Evolutionary conservation across 2,797 vertebrate species (phyloP).

Genomic region (Adrianichthys oophorus): DNA sequence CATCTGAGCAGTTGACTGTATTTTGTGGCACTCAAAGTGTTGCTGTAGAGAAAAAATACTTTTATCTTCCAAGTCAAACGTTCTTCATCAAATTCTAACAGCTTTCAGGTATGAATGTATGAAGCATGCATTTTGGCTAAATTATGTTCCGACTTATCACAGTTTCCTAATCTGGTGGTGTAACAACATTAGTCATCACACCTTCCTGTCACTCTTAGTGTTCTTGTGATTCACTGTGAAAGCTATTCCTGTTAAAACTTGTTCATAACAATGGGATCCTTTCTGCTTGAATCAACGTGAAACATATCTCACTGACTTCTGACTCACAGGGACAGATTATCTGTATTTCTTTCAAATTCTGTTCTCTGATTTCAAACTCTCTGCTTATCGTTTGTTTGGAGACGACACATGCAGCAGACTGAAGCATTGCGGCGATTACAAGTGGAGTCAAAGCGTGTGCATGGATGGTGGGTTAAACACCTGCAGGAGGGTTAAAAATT

Average conservation of each 20-base stretch:
- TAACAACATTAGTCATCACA: constrained; percentile 13
- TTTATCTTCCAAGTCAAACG: constrained; percentile 41
- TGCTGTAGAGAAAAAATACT: constrained; percentile 27
- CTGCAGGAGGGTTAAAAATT: constrained; percentile 15
- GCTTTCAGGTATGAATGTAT: constrained; percentile 42
- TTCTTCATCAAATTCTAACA: constrained; percentile 41
- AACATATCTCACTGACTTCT: constrained; percentile 1
- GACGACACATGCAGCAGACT: constrained; percentile 19
- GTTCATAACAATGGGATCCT: constrained; percentile 5
- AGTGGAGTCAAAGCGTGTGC: constrained; percentile 6
- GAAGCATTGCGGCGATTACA: constrained; percentile 16
- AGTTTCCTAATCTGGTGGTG: constrained; percentile 28
- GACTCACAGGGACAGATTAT: constrained; percentile 21
- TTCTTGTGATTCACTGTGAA: constrained; percentile 1
- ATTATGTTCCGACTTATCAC: too few relatives aligned
- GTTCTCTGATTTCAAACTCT: constrained; percentile 23
- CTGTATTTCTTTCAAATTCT: constrained; percentile 1
- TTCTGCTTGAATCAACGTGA: constrained; percentile 9
- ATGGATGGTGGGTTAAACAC: constrained; percentile 26
- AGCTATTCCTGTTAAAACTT: background rate
- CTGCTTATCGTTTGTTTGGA: constrained; percentile 19
- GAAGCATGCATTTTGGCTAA: too few relatives aligned
- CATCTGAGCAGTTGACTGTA: constrained; percentile 4
- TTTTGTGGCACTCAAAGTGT: constrained; percentile 17
- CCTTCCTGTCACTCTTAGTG: constrained; percentile 14